Conservation (phyloP, 2,797 vertebrate species). For the Chelonia mydas region DNA sequence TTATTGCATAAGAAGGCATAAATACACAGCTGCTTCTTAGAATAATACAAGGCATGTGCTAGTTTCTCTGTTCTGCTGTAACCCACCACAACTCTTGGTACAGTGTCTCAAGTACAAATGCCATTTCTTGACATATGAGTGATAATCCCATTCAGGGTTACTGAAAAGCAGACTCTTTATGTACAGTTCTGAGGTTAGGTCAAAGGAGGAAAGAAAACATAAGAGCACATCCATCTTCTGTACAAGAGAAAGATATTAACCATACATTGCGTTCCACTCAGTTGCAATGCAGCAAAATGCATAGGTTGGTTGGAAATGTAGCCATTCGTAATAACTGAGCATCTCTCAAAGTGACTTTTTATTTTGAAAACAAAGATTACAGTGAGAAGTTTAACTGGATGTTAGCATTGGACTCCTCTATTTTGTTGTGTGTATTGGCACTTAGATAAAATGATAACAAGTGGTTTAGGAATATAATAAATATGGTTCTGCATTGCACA, state of each 20-base stretch:
- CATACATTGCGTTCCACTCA: neutral
- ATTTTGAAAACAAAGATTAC: neutral
- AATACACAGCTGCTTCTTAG: neutral
- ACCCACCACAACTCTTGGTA: neutral
- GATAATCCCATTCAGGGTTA: constrained; percentile 26
- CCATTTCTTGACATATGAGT: constrained; percentile 27
- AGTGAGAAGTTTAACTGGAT: neutral
- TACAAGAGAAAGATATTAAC: neutral
- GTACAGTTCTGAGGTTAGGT: constrained; percentile 25
- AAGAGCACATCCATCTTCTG: neutral
- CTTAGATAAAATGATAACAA: neutral
- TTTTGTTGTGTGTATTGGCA: neutral
- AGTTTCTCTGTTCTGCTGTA: neutral
- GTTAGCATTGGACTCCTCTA: neutral
- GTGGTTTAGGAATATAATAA: neutral
- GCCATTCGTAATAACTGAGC: neutral
- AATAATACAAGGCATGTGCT: neutral
- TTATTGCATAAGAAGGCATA: neutral
- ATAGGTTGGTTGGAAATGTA: neutral
- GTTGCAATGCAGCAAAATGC: neutral
- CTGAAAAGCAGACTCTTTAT: constrained; percentile 23
- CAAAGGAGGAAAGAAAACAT: neutral
- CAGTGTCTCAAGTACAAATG: neutral
- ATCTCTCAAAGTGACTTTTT: neutral
- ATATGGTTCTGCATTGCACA: neutral